A percentile compares a stretch with the other conserved stretches of the same genome.
Conservation (phyloP, 1,140 invertebrate genomes). For the Protaetia brevitarsis region DNA sequence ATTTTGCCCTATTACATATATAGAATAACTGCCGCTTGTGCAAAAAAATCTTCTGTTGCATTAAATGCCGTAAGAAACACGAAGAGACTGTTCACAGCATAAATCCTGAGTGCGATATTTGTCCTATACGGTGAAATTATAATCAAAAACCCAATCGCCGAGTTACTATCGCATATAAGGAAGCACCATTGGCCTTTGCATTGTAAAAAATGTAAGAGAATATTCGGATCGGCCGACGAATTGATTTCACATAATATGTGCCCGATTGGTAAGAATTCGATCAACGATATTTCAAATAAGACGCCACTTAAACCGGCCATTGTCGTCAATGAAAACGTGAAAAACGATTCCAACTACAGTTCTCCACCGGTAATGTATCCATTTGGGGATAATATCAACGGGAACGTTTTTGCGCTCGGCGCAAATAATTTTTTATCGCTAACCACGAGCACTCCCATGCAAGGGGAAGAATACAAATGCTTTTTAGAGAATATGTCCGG, state of each 20-base stretch:
- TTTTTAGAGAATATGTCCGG: background rate
- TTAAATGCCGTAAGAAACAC: constrained; percentile 21
- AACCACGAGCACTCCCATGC: constrained; percentile 20
- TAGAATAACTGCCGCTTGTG: constrained; percentile 24
- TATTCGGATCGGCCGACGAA: background rate
- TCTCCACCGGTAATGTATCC: constrained; percentile 16
- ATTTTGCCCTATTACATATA: background rate
- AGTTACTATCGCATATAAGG: constrained; percentile 13
- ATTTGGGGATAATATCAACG: background rate
- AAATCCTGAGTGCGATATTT: constrained; percentile 23
- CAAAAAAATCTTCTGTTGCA: constrained; percentile 23
- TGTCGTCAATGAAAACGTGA: background rate
- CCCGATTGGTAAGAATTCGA: background rate
- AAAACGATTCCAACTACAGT: background rate
- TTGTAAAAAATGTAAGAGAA: constrained; percentile 15
- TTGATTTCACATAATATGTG: constrained; percentile 18
- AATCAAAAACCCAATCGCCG: background rate
- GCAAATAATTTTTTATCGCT: background rate
- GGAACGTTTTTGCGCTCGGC: background rate
- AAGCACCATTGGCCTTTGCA: constrained; percentile 17
- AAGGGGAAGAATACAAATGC: background rate
- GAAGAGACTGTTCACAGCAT: background rate
- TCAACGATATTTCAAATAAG: background rate
- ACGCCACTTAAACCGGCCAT: background rate
- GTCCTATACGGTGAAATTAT: constrained; percentile 14